Evolutionary conservation across 2,888 invertebrate species (phyloP).

Genomic region (Ectropis crepuscularia): DNA sequence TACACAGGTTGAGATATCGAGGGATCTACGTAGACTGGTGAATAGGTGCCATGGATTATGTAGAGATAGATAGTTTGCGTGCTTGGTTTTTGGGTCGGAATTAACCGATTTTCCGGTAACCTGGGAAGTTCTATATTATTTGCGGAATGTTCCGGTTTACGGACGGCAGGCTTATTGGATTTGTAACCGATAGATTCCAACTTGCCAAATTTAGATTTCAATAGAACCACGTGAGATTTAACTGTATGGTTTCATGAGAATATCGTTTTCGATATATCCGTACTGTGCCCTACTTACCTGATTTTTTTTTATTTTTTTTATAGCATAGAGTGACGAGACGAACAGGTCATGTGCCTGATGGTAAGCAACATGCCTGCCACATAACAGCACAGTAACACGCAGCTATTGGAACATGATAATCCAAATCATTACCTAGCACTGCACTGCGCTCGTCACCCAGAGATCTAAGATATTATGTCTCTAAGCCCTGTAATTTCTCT

Average conservation of each 20-base stretch:
- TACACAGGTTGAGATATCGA: slow-evolving; percentile 2
- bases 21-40: slow-evolving; percentile 22
- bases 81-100: slow-evolving; percentile 29
- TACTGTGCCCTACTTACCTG: no score
- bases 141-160: slow-evolving; percentile 17
- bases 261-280: no score
- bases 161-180: slow-evolving; percentile 12
- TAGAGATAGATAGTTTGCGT: slow-evolving; percentile 34
- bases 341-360: no score
- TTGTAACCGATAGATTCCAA: slow-evolving; percentile 15
- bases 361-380: no score
- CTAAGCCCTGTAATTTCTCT: no score
- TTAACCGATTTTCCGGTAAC: slow-evolving; percentile 32
- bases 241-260: not conserved
- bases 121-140: slow-evolving; percentile 27
- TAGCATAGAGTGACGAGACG: no score
- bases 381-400: no score
- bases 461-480: no score
- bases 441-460: no score
- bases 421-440: no score
- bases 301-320: no score
- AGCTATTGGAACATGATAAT: no score
- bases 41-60: slow-evolving; percentile 34
- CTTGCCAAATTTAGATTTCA: slow-evolving; percentile 6
- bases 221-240: not conserved